Evolutionary conservation across 2,797 vertebrate genomes (phyloP), one percentile per base, ranked within the genome.

Genomic region (Myripristis murdjan): DNA sequence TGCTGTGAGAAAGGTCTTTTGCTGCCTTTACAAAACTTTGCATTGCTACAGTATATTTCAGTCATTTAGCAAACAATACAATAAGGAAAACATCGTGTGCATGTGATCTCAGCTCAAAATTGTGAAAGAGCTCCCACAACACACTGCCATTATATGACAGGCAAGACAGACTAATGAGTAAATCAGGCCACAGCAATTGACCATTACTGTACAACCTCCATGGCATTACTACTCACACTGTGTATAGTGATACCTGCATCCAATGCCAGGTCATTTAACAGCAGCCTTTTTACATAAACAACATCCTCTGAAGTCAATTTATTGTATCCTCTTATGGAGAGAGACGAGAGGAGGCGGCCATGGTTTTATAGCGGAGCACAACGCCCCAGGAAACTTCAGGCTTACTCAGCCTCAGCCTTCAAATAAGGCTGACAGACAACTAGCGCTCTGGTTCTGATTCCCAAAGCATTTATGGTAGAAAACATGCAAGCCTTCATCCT

Each of bases 251-350:
- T 75, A 79, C 62, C 69, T 72, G 56, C 22, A 72, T 64, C 62
- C 64, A 73, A 67, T 88, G 62, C 47, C 64, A 23, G 18, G 63
- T 23, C 31, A 31, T 64, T 68, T 77, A 65, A 83, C 79, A 72
- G 44, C 41, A 74, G 41, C 22, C 62, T 63, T 76, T 43, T 55
- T 66, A 57, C 69, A 70, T 72, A 76, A 75, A 85, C 35, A 22
- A 26, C 41, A 33, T 56, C 68, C 78, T 89, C 82, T 85, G 68
- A 84, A 83, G 70, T 46, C 43, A 47, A 59, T 69, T 82, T 79
- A 79, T 31, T 81, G 59, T 46, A 67, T 54, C 28, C 31, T 51
- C 22, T 65, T 41, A 73, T 72, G 58, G 55, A 70, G 44, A 72
- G 58, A 31, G 23, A 44, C 33, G 43, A 11, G 15, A 15, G 67